A percentile compares a stretch with the other conserved stretches of the same genome.
phyloP scores from a whole-genome alignment of 1,140 invertebrate genomes.

The Bombus waltoni region DNA sequence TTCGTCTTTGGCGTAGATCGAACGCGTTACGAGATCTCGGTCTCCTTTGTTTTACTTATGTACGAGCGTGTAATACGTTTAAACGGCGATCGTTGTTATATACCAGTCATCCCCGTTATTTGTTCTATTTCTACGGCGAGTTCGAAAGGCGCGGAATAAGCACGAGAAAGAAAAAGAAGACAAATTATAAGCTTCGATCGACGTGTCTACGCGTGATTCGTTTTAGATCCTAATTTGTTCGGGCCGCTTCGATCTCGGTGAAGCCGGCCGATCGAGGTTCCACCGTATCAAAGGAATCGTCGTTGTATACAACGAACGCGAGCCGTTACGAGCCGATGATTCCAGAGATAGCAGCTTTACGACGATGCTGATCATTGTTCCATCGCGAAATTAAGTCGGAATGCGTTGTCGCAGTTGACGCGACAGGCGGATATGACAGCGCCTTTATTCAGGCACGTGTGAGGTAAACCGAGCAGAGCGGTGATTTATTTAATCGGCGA shows the following conservation, averaged over 20 bases:
- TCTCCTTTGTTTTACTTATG: not conserved
- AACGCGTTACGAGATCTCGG: not conserved
- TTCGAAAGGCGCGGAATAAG: no score
- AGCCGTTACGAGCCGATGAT: conserved; percentile 19
- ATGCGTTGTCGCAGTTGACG: conserved; percentile 6
- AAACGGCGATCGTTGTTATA: no score
- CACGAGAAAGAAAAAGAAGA: no score
- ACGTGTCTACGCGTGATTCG: no score
- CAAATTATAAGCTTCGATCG: no score
- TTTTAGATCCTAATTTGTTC: no score
- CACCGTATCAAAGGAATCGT: not conserved
- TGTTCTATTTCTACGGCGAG: no score
- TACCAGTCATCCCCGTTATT: no score
- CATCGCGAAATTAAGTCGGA: conserved; percentile 25
- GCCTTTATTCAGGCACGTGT: conserved; percentile 41
- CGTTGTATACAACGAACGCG: not conserved
- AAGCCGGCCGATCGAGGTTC: not conserved
- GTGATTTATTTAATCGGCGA: conserved; percentile 25
- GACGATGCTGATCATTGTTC: conserved; percentile 25
- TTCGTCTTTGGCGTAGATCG: not conserved
- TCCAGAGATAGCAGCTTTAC: conserved; percentile 24
- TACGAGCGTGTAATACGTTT: not conserved
- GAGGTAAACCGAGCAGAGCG: conserved; percentile 41
- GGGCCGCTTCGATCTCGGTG: no score
- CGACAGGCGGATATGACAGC: conserved; percentile 31